phyloP scores from a whole-genome alignment of 2,797 vertebrate species.

The Agapornis canus region DNA sequence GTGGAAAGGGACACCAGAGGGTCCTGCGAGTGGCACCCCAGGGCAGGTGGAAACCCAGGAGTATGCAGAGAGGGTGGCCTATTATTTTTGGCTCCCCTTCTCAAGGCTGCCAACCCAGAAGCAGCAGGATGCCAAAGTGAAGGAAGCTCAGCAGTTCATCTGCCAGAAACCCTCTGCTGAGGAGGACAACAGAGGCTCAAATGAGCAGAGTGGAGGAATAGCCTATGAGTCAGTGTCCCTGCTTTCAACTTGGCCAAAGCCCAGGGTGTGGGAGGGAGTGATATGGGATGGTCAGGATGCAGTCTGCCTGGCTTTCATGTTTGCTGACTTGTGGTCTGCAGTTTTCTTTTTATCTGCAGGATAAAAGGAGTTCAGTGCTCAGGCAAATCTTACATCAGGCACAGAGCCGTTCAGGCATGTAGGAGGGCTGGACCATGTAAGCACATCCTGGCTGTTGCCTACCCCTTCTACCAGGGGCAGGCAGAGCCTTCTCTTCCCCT shows the following conservation, averaged over 20 bases:
- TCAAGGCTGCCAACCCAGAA: neutral
- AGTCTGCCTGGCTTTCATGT: neutral
- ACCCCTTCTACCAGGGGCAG: neutral
- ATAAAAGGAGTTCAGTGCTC: neutral
- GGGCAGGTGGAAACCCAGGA: neutral
- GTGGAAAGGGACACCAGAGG: neutral
- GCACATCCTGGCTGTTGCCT: neutral
- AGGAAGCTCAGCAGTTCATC: neutral
- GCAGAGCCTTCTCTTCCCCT: neutral
- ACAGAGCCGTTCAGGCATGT: neutral
- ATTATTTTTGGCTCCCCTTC: neutral
- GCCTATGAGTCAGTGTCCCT: conserved; percentile 4
- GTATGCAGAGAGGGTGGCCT: neutral
- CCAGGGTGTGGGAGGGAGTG: neutral
- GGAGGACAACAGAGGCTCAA: neutral
- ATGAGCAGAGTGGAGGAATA: neutral
- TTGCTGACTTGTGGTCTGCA: neutral
- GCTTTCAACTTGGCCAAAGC: neutral
- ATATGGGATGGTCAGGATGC: neutral
- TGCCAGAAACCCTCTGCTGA: neutral
- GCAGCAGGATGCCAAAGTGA: rapidly evolving
- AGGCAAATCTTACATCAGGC: neutral
- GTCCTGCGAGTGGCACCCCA: neutral
- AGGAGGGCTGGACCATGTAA: neutral
- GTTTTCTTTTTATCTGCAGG: neutral